Evolutionary conservation across 2,113 vertebrate species (phyloP).

Genomic region (Peromyscus maniculatus): DNA sequence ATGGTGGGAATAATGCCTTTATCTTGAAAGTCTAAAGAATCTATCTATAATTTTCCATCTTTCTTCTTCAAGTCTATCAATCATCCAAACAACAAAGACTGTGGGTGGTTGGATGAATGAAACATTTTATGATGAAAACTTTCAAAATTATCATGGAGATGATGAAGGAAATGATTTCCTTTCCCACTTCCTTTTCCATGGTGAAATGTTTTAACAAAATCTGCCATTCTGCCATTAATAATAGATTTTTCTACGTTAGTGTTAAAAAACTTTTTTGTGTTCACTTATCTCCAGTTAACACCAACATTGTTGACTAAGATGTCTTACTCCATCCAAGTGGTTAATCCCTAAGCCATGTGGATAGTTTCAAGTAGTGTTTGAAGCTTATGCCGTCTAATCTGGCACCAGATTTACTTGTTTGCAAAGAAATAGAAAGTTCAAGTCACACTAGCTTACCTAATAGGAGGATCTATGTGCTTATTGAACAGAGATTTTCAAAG

Average conservation of each 20-base stretch:
- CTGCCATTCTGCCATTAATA: conserved; percentile 6
- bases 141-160: not conserved
- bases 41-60: conserved; percentile 43
- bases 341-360: not conserved
- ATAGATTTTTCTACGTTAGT: conserved; percentile 25
- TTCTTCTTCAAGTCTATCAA: conserved; percentile 30
- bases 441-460: not conserved
- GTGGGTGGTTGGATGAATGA: not conserved
- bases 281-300: conserved; percentile 13
- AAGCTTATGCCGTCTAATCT: conserved; percentile 5
- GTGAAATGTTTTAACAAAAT: conserved; percentile 66
- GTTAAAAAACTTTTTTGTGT: conserved; percentile 18
- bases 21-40: conserved; percentile 1
- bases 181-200: not conserved
- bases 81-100: not conserved
- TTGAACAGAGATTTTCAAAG: conserved; percentile 12
- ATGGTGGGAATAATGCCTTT: not conserved
- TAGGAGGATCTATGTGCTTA: not conserved
- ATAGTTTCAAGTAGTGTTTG: conserved; percentile 34
- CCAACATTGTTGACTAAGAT: not conserved
- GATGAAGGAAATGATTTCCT: conserved; percentile 48
- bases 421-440: not conserved
- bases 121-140: conserved; percentile 39
- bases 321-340: not conserved
- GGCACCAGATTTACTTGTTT: not conserved